Percentiles rank a stretch among this genome's conserved stretches.
These are phyloP conservation scores for Poecilia velifera DNA, from an alignment of 2,797 vertebrate genomes.

Conservation along the genomic window DNA sequence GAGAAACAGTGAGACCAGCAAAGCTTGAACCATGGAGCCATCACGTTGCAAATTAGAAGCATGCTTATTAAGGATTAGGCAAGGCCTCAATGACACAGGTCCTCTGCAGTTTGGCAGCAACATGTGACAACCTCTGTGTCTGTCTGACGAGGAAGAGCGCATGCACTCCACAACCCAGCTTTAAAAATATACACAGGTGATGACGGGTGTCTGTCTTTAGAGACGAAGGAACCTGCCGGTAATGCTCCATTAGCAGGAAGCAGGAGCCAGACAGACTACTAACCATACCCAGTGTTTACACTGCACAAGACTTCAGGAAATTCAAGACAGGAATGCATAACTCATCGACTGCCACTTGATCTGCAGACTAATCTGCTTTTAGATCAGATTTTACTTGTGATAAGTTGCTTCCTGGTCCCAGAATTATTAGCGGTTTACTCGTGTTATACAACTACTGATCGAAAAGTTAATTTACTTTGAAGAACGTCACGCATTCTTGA, in stretches of 20 bases:
- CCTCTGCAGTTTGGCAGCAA: not conserved
- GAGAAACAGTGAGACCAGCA: slow-evolving; percentile 10
- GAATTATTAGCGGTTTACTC: not conserved
- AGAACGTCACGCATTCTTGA: slow-evolving; percentile 14
- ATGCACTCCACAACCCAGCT: not conserved
- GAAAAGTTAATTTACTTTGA: not conserved
- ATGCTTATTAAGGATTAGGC: not conserved
- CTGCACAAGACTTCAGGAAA: not conserved
- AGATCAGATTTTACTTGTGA: not conserved
- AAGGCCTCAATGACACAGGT: not conserved
- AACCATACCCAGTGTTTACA: slow-evolving; percentile 8
- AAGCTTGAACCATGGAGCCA: not conserved
- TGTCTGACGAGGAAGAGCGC: not conserved
- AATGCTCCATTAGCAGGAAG: not conserved
- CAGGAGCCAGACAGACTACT: slow-evolving; percentile 4
- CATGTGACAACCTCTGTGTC: not conserved
- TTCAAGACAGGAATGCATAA: not conserved
- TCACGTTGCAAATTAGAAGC: not conserved
- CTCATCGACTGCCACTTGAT: not conserved
- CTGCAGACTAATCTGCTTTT: not conserved
- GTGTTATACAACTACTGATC: not conserved
- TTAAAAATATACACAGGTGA: slow-evolving; percentile 1
- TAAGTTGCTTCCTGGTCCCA: not conserved
- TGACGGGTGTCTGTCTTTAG: slow-evolving; percentile 5
- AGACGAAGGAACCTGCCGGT: slow-evolving; percentile 3